These are phyloP conservation scores for Sebastolobus alascanus DNA, from an alignment of 2,797 vertebrate genomes.

Conservation along the genomic window DNA sequence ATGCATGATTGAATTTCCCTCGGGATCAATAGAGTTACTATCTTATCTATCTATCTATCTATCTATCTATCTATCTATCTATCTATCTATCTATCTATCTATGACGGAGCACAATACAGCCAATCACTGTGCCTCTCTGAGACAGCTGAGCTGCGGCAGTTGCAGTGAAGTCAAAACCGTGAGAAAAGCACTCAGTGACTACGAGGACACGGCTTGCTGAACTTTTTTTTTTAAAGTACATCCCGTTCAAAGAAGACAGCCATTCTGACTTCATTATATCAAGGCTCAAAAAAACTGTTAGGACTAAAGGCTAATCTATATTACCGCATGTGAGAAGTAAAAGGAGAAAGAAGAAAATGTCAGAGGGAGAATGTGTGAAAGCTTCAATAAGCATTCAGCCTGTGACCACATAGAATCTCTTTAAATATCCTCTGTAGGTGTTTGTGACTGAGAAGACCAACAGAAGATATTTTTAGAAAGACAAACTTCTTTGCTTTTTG, in stretches of 20 bases:
- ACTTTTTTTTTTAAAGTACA: neutral
- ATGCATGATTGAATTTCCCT: too few species aligned
- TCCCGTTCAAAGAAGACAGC: neutral
- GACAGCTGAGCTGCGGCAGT: neutral
- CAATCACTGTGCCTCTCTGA: neutral
- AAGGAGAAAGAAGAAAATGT: conserved; percentile 33
- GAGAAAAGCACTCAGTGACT: neutral
- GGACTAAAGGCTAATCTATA: neutral
- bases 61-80: too few species aligned
- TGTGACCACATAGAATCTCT: neutral
- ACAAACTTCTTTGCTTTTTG: neutral
- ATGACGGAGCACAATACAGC: too few species aligned
- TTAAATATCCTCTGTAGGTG: neutral
- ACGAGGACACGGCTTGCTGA: neutral
- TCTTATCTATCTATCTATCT: too few species aligned
- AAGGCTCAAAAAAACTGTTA: neutral
- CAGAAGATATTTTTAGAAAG: neutral
- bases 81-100: too few species aligned
- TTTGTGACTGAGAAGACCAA: neutral
- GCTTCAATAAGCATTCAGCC: neutral
- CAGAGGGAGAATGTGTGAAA: neutral
- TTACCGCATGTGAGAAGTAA: conserved; percentile 3
- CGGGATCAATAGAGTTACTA: too few species aligned
- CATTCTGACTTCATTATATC: neutral
- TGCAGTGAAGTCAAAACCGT: neutral